Conservation (phyloP, 2,888 invertebrate species). For the Conus canariensis region DNA sequence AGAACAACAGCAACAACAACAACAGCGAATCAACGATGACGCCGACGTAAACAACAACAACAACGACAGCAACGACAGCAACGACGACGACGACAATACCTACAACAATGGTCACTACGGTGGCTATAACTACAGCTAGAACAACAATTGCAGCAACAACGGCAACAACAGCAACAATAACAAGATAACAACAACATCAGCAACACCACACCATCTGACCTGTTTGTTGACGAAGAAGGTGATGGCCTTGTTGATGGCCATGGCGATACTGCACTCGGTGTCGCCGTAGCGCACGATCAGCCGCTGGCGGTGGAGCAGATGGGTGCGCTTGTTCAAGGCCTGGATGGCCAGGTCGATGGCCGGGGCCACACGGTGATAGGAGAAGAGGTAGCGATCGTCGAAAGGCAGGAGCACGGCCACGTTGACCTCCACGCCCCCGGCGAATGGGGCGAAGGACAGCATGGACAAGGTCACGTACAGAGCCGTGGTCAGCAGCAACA, state of each 20-base stretch:
- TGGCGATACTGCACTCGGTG: constrained; percentile 64
- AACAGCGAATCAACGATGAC: too few relatives aligned
- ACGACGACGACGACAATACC: background rate
- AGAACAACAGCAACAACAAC: too few relatives aligned
- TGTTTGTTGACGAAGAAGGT: constrained; percentile 61
- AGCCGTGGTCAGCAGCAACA: background rate
- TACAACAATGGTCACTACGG: background rate
- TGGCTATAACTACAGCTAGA: too few relatives aligned
- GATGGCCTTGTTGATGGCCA: constrained; percentile 70
- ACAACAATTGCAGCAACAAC: background rate
- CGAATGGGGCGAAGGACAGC: background rate
- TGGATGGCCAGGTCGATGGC: constrained; percentile 73
- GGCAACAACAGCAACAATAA: background rate
- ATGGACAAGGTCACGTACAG: background rate
- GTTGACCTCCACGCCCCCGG: constrained; percentile 49
- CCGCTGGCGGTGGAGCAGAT: constrained; percentile 72
- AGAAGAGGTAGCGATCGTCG: constrained; percentile 62
- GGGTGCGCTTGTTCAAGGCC: constrained; percentile 51
- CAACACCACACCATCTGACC: constrained; percentile 7
- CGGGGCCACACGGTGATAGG: constrained; percentile 68
- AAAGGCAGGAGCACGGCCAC: constrained; percentile 68
- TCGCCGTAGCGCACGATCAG: constrained; percentile 63
- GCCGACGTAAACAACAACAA: too few relatives aligned
- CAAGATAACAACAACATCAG: background rate
- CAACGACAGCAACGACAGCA: too few relatives aligned